Evolutionary conservation across 2,797 vertebrate genomes (phyloP).

Genomic region (Acrossocheilus fasciatus): DNA sequence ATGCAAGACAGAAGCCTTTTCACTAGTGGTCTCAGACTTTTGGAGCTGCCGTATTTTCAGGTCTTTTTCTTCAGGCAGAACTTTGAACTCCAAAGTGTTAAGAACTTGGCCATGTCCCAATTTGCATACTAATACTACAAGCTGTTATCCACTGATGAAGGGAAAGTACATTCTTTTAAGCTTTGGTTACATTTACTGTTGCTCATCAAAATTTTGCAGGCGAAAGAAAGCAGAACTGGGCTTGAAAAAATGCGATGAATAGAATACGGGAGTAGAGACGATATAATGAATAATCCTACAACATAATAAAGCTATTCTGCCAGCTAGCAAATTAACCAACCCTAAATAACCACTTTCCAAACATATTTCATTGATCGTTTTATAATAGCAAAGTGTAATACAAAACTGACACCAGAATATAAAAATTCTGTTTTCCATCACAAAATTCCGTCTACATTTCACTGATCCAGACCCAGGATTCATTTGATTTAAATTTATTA

Average conservation of each 20-base stretch:
- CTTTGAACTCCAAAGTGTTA: slow-evolving; percentile 11
- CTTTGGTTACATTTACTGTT: background rate
- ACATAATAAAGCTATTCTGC: background rate
- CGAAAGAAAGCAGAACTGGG: background rate
- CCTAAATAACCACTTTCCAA: background rate
- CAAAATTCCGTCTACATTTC: background rate
- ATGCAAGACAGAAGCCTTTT: background rate
- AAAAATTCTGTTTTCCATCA: background rate
- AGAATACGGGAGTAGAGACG: background rate
- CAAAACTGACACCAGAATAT: background rate
- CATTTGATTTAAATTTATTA: background rate
- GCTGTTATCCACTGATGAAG: slow-evolving; percentile 6
- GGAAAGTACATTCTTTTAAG: slow-evolving; percentile 15
- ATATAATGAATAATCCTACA: background rate
- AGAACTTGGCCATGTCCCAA: background rate
- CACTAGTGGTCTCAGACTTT: background rate
- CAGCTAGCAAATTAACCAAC: background rate
- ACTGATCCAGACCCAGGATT: background rate
- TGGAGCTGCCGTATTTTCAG: background rate
- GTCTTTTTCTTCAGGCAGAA: slow-evolving; percentile 31
- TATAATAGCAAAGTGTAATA: background rate
- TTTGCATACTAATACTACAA: slow-evolving; percentile 22
- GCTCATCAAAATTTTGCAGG: background rate
- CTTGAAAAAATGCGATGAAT: background rate
- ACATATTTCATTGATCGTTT: background rate